phyloP scores from a whole-genome alignment of 2,797 vertebrate genomes.

The Craterocephalus amniculus region DNA sequence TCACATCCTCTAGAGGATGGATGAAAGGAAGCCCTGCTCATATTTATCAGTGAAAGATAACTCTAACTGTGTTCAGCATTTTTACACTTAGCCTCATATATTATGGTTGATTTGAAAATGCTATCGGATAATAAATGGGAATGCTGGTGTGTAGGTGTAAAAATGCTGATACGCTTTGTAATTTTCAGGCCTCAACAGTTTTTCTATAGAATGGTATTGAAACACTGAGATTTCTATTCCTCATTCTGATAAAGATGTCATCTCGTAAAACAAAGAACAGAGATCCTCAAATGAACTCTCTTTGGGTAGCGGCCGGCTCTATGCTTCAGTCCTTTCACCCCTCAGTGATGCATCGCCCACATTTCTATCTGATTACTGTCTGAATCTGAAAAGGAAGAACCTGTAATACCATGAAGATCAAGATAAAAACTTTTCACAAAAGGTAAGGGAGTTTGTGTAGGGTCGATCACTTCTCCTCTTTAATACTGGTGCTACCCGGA shows the following conservation, averaged over 20 bases:
- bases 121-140: not conserved
- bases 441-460: too few species aligned
- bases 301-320: slow-evolving; percentile 31
- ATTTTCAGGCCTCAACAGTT: not conserved
- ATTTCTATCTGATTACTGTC: slow-evolving; percentile 58
- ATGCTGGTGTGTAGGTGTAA: not conserved
- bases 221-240: slow-evolving; percentile 12
- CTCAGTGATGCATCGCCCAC: slow-evolving; percentile 41
- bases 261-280: slow-evolving; percentile 20
- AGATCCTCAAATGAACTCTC: slow-evolving; percentile 46
- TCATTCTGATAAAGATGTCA: slow-evolving; percentile 20
- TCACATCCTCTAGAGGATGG: not conserved
- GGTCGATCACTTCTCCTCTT: too few species aligned
- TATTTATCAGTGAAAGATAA: not conserved
- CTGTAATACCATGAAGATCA: too few species aligned
- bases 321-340: slow-evolving; percentile 43
- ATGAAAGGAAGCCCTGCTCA: not conserved
- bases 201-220: slow-evolving; percentile 29
- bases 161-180: not conserved
- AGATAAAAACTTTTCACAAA: too few species aligned
- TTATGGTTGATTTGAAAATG: not conserved
- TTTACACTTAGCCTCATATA: not conserved
- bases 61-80: not conserved
- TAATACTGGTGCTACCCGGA: too few species aligned
- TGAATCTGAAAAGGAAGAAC: slow-evolving; percentile 14